Conservation (phyloP, 1,140 invertebrate species). For the Zaprionus camerounensis region DNA sequence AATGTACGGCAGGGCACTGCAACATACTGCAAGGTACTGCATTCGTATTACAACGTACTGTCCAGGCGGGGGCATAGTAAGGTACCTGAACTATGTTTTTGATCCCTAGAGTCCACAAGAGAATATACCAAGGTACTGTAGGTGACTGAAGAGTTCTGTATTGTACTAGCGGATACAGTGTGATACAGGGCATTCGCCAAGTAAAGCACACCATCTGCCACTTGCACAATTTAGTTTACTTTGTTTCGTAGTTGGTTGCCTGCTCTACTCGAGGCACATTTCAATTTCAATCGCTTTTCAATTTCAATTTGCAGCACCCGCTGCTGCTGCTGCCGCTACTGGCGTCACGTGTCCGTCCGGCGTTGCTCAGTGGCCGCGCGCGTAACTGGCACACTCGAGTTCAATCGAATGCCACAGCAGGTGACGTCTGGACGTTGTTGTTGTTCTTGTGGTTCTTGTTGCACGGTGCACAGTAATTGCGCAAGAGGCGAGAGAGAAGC, state of each 20-base stretch:
- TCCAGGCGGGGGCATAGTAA: not conserved
- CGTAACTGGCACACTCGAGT: constrained; percentile 78
- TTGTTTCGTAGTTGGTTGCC: constrained; percentile 5
- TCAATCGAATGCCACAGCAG: constrained; percentile 77
- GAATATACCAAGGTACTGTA: not conserved
- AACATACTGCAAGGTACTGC: not conserved
- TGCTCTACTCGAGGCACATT: constrained; percentile 44
- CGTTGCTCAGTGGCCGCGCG: constrained; percentile 2
- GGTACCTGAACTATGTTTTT: not conserved
- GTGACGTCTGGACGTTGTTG: constrained; percentile 52
- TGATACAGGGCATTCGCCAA: not conserved
- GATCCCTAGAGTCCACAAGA: not conserved
- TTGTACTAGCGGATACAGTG: not conserved
- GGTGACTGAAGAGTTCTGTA: not conserved
- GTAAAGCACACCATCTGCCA: not conserved
- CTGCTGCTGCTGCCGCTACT: constrained; percentile 15
- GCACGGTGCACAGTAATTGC: constrained; percentile 57
- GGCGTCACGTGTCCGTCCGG: constrained; percentile 52
- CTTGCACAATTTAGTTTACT: constrained; percentile 22
- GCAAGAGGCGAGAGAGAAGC: constrained; percentile 51
- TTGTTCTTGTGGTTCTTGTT: constrained; percentile 15
- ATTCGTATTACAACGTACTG: not conserved
- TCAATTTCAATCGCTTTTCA: constrained; percentile 68
- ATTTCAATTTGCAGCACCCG: constrained; percentile 57
- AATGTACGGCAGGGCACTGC: too few species aligned